phyloP scores from a whole-genome alignment of 2,113 vertebrate genomes.

The Acrocephalus kingi region DNA sequence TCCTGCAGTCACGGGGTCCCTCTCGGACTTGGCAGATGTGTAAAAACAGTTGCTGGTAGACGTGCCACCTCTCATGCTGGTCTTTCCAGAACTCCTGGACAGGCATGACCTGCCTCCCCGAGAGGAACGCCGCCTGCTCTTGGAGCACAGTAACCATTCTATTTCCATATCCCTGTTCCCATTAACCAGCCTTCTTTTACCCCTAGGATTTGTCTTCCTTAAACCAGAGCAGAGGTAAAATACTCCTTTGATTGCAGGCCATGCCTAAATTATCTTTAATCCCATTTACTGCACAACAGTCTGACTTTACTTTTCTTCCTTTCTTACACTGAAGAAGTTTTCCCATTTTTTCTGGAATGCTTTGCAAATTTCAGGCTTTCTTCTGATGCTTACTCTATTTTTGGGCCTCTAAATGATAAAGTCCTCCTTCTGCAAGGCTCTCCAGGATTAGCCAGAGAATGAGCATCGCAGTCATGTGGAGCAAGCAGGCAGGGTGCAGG shows the following conservation, averaged over 20 bases:
- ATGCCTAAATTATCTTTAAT: constrained; percentile 51
- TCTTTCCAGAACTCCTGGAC: constrained; percentile 5
- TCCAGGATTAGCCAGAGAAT: neutral
- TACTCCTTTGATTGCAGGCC: constrained; percentile 52
- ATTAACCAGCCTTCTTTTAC: constrained; percentile 29
- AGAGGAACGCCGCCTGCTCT: neutral
- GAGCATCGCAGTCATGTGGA: accelerated
- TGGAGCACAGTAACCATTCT: neutral
- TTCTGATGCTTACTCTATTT: neutral
- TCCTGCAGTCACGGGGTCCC: neutral
- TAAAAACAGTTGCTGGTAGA: neutral
- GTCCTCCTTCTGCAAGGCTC: neutral
- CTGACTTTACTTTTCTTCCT: neutral
- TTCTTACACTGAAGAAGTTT: neutral
- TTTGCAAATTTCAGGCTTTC: neutral
- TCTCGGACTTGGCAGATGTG: neutral
- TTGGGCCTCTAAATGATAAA: neutral
- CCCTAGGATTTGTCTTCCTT: constrained; percentile 44
- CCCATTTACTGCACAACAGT: neutral
- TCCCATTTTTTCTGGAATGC: neutral
- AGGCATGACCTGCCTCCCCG: neutral
- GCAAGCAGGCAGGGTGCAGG: neutral
- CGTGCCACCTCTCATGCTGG: neutral
- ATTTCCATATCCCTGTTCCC: constrained; percentile 34
- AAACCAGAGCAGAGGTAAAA: constrained; percentile 44